phyloP scores from a whole-genome alignment of 2,113 vertebrate species.

The Pelvicachromis taeniatus region DNA sequence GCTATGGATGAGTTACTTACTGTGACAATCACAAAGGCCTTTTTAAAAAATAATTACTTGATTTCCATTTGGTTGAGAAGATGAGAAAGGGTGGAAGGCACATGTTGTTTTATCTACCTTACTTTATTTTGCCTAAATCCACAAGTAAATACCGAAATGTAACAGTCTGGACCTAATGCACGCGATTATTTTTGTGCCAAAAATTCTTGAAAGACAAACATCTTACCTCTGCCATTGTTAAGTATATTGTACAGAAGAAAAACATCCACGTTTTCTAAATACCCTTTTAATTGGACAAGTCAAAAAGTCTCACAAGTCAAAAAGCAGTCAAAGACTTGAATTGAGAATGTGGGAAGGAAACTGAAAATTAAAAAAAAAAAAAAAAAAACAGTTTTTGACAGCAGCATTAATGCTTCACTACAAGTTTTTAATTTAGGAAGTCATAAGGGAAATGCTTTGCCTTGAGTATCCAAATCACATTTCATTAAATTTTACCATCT shows the following conservation, averaged over 20 bases:
- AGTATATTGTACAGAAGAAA: not conserved
- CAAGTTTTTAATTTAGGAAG: conserved; percentile 38
- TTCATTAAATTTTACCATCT: conserved; percentile 58
- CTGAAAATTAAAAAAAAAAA: too few species aligned
- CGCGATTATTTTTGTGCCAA: not conserved
- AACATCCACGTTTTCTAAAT: not conserved
- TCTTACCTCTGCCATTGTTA: not conserved
- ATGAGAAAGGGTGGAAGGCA: not conserved
- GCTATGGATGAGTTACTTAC: conserved; percentile 7
- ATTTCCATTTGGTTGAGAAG: not conserved
- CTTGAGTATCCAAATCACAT: conserved; percentile 48
- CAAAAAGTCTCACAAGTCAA: not conserved
- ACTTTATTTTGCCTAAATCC: not conserved
- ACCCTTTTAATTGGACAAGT: not conserved
- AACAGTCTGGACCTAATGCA: not conserved
- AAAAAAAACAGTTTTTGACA: not conserved
- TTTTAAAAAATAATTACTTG: not conserved
- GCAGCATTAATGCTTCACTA: conserved; percentile 23
- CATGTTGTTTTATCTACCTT: not conserved
- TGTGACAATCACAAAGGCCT: not conserved
- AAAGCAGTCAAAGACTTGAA: not conserved
- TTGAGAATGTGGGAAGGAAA: not conserved
- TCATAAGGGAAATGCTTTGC: conserved; percentile 33
- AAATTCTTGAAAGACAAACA: not conserved
- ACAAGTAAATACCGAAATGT: not conserved